Conservation (phyloP, 2,888 invertebrate species). For the Gari tellinella region DNA sequence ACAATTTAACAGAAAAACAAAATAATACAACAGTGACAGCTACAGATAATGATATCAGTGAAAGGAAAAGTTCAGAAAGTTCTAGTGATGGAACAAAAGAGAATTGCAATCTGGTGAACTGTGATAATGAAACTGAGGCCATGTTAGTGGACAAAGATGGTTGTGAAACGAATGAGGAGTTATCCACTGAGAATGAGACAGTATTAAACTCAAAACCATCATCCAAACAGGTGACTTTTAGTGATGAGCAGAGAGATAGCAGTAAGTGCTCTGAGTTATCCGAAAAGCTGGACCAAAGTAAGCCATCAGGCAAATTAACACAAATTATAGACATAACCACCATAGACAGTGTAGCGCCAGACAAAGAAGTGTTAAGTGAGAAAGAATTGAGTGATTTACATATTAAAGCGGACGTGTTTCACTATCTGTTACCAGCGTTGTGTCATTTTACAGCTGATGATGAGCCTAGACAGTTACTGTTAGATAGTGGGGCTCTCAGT, state of each 20-base stretch:
- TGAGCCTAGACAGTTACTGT: slow-evolving; percentile 91
- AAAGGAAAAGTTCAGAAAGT: neutral
- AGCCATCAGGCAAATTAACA: too few relatives aligned
- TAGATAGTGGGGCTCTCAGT: slow-evolving; percentile 86
- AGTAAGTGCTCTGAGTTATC: too few relatives aligned
- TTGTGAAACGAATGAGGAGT: neutral
- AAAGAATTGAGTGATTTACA: slow-evolving; percentile 54
- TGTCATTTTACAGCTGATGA: slow-evolving; percentile 96
- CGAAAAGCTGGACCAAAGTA: too few relatives aligned
- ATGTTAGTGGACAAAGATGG: neutral
- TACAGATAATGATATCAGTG: neutral
- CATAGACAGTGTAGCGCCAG: slow-evolving; percentile 18
- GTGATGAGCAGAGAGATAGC: neutral
- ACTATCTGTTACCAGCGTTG: slow-evolving; percentile 93
- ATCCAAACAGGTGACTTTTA: slow-evolving; percentile 3
- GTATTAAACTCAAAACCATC: neutral
- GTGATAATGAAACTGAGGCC: neutral
- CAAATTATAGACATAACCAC: too few relatives aligned
- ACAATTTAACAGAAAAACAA: too few relatives aligned
- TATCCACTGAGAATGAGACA: too few relatives aligned
- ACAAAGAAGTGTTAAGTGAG: slow-evolving; percentile 36
- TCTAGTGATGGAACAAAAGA: slow-evolving; percentile 10
- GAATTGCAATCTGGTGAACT: neutral
- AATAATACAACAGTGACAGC: too few relatives aligned
- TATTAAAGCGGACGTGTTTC: slow-evolving; percentile 88